Base-by-base conservation (phyloP, 2,888 invertebrate species). In the Rhopalosiphum nymphaeae region DNA sequence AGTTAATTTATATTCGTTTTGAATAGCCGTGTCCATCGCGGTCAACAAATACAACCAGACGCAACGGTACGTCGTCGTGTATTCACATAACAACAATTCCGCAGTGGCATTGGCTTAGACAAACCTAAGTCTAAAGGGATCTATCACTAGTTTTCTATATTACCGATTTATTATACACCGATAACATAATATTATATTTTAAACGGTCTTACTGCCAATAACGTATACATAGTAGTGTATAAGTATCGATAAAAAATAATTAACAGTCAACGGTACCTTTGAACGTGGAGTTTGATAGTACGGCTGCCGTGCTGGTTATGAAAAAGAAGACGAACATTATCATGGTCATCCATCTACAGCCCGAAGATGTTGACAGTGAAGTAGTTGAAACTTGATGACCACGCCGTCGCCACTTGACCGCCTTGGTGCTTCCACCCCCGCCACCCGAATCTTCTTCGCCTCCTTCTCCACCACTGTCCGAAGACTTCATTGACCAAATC, bases 51-150 rank as follows among this genome's bases (percentile, higher is more conserved):
- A 85, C 91, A 85, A 57, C 56, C 86, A 57, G 88, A 88, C 92
- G 92, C 49, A 88, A 92, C 49, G 67, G 84, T 46, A 46, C 91
- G 91, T 86, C 86, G n/a, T 88, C 61, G 92, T 88, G 92, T 88
- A 92, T 88, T 88, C 4, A 88, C 88, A 92, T 67, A 88, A 67
- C 46, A 92, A 92, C 87, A 88, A 92, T 92, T 92, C 92, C 92
- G 92, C 92, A 92, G 92, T 92, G 92, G 92, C 92, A 88, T 88
- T 78, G 92, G 88, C 92, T 88, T 53, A 88, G 88, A 53, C 87
- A 88, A 92, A 92, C 46, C 61, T 92, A 87, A 49, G n/a, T 87
- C 46, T 57, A 44, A 42, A 10, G 21, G 36, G 7, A 46, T 78
- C 13, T 21, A 29, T 44, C 13, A 3, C 16, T 26, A 26, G 29